Base-by-base conservation (phyloP, 2,113 vertebrate species). In the Eira barbara region DNA sequence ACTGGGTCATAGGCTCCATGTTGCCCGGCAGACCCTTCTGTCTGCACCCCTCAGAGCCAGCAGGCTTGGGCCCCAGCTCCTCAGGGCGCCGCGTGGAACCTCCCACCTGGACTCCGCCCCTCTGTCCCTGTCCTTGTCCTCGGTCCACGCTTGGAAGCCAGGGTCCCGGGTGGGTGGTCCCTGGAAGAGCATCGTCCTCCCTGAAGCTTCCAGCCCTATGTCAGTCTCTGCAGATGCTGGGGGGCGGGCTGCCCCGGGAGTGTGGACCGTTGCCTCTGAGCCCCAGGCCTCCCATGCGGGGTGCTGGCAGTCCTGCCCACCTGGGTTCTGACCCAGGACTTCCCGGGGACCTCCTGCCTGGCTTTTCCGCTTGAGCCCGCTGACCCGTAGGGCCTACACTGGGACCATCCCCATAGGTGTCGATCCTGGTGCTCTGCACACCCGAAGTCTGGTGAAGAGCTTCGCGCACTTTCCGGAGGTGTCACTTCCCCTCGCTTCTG, bases 231-330 rank as follows among this genome's bases (percentile, higher is more conserved):
- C 34, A 63, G 91, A 63, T 20, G 0, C 31, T 8, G 49, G 7
- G 5, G 13, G 0, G 42, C 3, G 36, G 7, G 5, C 69, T 12
- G 15, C 63, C 49, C 29, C 13, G 34, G n/a, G 29, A 45, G 23
- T 61, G 17, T 17, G 10, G 13, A 23, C 2, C 0, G 8, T 11
- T 4, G 2, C 2, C 29, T 15, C 18, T 0, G 2, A n/a, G 23
- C 47, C 52, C 14, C 59, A 27, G 3, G 9, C 15, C 11, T 7
- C 49, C 34, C 0, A 6, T 25, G 39, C n/a, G 31, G 52, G 74
- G 9, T 39, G 15, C 31, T 1, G 0, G 6, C 23, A 31, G 52
- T 52, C 4, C 67, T 73, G 18, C 61, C 73, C 23, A 0, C 0
- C 0, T 47, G 71, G 31, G 25, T 27, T 42, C 63, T 49, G 61